Base-by-base conservation (phyloP, 2,797 vertebrate genomes). In the Sarcoramphus papa region DNA sequence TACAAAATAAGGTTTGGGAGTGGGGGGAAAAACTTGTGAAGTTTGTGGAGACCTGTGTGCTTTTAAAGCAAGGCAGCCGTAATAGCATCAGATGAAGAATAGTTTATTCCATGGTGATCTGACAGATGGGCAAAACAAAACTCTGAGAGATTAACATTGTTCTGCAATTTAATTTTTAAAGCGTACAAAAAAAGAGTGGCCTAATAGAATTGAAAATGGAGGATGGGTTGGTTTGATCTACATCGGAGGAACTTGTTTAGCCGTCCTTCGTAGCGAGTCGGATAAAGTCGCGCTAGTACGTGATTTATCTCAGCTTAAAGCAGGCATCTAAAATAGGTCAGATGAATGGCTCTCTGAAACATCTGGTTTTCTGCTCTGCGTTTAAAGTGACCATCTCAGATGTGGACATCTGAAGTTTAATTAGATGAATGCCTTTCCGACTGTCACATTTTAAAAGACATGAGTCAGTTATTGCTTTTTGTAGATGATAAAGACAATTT, bases 241-340 rank as follows among this genome's bases (percentile, higher is more conserved):
- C n/a, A 14, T 50, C 3, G 2, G 41, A 78, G 53, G 22, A 86
- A 57, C 65, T 77, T 82, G 63, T 89, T 90, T 35, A 83, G 33
- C 76, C 37, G 94, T 92, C 60, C 60, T 77, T 80, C 0, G 0
- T 10, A 94, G 64, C 1, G 2, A 75, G 50, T 50, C 2, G 3
- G 57, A 54, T 0, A 9, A 57, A 88, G 54, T 80, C 0, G 0
- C 2, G 2, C 60, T 69, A 56, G 48, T 33, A 41, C 72, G 83
- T 84, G 90, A 88, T 95, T 93, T 90, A 60, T 95, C 60, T 84
- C 48, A 19, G 85, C 85, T 94, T 94, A 88, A 74, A 88, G 69
- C 79, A 80, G 69, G 50, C 73, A 41, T 64, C 87, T 83, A 80
- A 96, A 95, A 83, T 94, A 95, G 94, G 95, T 96, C 94, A 93